Evolutionary conservation across 53 echinoderm and acorn worm genomes (phyloP), one percentile per base, ranked within the genome.

Genomic region (Hippasteria phrygiana): DNA sequence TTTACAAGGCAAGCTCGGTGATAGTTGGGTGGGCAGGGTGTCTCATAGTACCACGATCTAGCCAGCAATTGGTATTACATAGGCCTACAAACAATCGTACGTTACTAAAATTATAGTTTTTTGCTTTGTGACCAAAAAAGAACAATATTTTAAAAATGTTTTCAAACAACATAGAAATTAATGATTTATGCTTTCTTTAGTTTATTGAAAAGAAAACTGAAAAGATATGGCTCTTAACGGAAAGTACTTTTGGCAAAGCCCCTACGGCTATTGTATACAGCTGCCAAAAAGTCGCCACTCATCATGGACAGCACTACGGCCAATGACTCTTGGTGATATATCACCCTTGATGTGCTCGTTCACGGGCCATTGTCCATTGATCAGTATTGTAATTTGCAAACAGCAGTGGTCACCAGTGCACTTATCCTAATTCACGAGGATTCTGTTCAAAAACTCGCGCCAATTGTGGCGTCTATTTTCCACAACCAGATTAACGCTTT

Each of bases 351-450:
- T 69, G 43, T 53, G 69, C 43, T 41, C 71, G 48, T 85, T 85
- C 70, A 48, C 70, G 85, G 71, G 48, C 71, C 85, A 71, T 85
- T 70, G 85, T 85, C 71, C 85, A 27, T 34, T 22, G 85, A 85
- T 51, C 53, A 2, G 50, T 4, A 47, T 53, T 38, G 71, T 71
- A 51, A 22, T 50, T 47, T 29, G 75, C 50, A 48, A 48, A 48
- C 50, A 31, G 26, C 38, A 65, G 20, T 45, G 64, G 42, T 63
- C 65, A 81, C 38, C 29, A 50, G 29, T 75, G 64, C 81, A 81
- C 66, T 81, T 81, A 81, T 63, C 41, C 63, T 81, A 81, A 81
- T n/a, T 81, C 63, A 81, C 75, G 17, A 11, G 29, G 4, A 14
- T 50, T 47, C 48, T n/a, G 48, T 12, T 75, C 29, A 48, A 48